Base-by-base conservation (phyloP, 2,888 invertebrate species). In the Carcina quercana region DNA sequence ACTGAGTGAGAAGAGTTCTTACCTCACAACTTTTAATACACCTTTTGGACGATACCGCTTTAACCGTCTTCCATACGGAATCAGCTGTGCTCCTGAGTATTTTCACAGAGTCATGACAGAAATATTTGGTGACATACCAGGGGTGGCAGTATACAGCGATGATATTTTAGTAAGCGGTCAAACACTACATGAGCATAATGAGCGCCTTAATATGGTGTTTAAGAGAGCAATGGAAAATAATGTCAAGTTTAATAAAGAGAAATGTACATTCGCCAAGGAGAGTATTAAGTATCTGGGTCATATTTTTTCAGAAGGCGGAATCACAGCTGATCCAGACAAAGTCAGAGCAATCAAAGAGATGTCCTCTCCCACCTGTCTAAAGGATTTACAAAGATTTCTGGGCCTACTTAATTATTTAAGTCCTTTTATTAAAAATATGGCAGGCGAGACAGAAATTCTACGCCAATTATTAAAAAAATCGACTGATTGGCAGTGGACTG, bases 241-340 rank as follows among this genome's bases (percentile, higher is more conserved):
- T 14, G 25, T 36, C n/a, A 36, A 25, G 25, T 29, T 36, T 15
- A 36, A 32, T 28, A 28, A 15, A 28, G 27, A 28, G 4, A 35
- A 35, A 13, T 35, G 30, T 27, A 14, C 21, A 13, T 20, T 35
- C 7, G 25, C 17, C 22, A 7, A n/a, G 5, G 10, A 27, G 7
- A 12, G 22, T 11, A 20, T 30, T 6, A 35, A 31, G 14, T 35
- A 26, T 20, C 27, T 34, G 12, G 34, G 34, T 10, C 34, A 34
- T 25, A 29, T 25, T 13, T 24, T 33, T 2, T 19, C 25, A 10
- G 20, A 14, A 21, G 7, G 25, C 3, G 29, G 29, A 1, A 17
- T 34, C 5, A 19, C 13, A 14, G 13, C 25, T 15, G 34, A 33
- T 28, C 15, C 22, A 1, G 33, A 33, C n/a, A 33, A 17, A 19